Evolutionary conservation across 2,888 invertebrate species (phyloP).

Genomic region (Alentia gelatinosa): DNA sequence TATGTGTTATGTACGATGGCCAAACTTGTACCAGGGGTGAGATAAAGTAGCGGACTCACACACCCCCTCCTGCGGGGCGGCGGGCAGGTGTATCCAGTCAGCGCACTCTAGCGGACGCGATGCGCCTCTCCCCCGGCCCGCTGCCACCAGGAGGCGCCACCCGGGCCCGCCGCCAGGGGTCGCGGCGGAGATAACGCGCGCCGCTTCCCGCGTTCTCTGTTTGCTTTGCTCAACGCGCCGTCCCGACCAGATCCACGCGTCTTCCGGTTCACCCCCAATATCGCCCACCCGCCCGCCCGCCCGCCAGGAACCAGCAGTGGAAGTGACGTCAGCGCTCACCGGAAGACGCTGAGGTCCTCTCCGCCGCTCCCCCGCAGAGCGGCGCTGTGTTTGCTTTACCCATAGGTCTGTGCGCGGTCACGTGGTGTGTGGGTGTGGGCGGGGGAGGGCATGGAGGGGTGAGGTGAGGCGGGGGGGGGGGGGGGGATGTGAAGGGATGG

Average conservation of each 20-base stretch:
- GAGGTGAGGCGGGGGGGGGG: background rate
- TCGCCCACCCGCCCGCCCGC: background rate
- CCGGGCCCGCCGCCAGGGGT: background rate
- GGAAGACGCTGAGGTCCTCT: constrained; percentile 10
- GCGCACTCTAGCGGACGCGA: background rate
- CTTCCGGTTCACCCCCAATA: background rate
- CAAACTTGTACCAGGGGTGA: too few relatives aligned
- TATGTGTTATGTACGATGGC: too few relatives aligned
- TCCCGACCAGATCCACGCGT: background rate
- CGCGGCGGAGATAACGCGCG: background rate
- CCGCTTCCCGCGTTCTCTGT: background rate
- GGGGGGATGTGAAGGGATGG: background rate
- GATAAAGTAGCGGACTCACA: too few relatives aligned
- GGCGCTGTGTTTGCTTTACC: background rate
- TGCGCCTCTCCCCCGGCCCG: background rate
- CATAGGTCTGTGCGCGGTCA: background rate
- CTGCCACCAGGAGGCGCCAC: background rate
- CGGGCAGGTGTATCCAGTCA: background rate
- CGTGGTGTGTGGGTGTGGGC: background rate
- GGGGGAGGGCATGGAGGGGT: background rate
- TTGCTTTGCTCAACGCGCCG: background rate
- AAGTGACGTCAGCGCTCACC: constrained; percentile 38
- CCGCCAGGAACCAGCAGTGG: background rate
- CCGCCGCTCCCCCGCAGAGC: background rate
- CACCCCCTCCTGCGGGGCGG: background rate